Conservation (phyloP, 2,113 vertebrate genomes). For the Trematocara variabile region DNA sequence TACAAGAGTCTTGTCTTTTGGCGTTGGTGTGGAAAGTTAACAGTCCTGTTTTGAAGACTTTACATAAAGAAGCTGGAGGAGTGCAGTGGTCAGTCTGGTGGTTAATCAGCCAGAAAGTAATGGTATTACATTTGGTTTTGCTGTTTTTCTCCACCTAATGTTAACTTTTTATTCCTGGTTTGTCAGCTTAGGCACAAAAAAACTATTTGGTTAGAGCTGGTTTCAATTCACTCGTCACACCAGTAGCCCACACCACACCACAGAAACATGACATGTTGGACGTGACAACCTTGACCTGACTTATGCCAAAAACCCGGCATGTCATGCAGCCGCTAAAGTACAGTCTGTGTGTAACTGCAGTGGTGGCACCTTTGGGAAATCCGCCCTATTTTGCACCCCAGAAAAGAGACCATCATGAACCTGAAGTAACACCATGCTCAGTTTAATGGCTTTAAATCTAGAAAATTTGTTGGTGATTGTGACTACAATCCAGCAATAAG, state of each 20-base stretch:
- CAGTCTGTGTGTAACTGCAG: not conserved
- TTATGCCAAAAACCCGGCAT: not conserved
- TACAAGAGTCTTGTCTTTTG: not conserved
- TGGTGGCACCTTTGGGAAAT: not conserved
- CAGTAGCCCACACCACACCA: not conserved
- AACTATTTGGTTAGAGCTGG: not conserved
- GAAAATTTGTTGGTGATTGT: not conserved
- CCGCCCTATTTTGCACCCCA: not conserved
- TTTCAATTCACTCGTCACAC: not conserved
- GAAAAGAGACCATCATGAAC: not conserved
- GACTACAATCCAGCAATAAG: not conserved
- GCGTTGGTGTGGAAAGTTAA: not conserved
- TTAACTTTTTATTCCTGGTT: not conserved
- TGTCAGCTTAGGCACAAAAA: not conserved
- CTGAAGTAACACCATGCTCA: not conserved
- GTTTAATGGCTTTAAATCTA: not conserved
- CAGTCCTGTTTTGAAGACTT: not conserved
- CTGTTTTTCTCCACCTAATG: not conserved
- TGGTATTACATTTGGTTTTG: not conserved
- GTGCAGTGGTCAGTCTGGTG: not conserved
- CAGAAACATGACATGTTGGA: not conserved
- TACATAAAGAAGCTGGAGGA: not conserved
- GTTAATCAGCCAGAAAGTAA: not conserved
- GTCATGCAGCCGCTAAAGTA: not conserved
- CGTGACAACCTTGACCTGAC: not conserved